Evolutionary conservation across 2,113 vertebrate species (phyloP), one percentile per base, ranked within the genome.

Genomic region (Panthera uncia): DNA sequence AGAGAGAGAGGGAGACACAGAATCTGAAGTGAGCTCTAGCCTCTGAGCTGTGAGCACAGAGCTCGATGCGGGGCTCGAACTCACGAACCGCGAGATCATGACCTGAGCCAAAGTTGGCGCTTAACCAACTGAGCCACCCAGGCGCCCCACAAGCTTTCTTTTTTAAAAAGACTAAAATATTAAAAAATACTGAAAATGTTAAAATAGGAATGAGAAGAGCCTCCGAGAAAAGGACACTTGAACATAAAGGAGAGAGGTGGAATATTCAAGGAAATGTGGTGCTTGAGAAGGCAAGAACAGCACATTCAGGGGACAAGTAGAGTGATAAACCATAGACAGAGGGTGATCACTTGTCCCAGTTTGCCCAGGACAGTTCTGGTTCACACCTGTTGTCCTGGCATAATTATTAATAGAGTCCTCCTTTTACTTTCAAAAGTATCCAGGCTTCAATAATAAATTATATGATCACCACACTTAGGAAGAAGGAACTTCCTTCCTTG

Each of bases 401-500:
- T 92, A 92, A 97, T 97, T 98, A 97, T 98, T 97, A 97, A 97
- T 96, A 98, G 97, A 95, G n/a, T 79, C n/a, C 7, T 4, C 73
- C 83, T 86, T 96, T 94, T 96, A 88, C 76, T 95, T 98, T 52
- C 76, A 92, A 48, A 95, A 96, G 63, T 89, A 68, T 68, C 57
- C 12, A 91, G 71, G 76, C 80, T 95, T 96, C 27, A n/a, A 27
- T 10, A 11, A 80, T 95, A 90, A 95, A 69, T 86, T 85, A 73
- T 21, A 80, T 50, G 69, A n/a, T 80, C 66, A 52, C 63, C 71
- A 4, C 86, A 31, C 73, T 92, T 89, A 73, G 93, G 63, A 93
- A 88, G 66, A 93, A 76, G 76, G 29, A 78, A 68, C 11, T 80
- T 94, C 68, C 85, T 96, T 84, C 68, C 91, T 90, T 87, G 31